A percentile compares a stretch with the other conserved stretches of the same genome.
These are phyloP conservation scores for Drymonia ruficornis DNA, from an alignment of 2,888 invertebrate genomes.

Conservation along the genomic window DNA sequence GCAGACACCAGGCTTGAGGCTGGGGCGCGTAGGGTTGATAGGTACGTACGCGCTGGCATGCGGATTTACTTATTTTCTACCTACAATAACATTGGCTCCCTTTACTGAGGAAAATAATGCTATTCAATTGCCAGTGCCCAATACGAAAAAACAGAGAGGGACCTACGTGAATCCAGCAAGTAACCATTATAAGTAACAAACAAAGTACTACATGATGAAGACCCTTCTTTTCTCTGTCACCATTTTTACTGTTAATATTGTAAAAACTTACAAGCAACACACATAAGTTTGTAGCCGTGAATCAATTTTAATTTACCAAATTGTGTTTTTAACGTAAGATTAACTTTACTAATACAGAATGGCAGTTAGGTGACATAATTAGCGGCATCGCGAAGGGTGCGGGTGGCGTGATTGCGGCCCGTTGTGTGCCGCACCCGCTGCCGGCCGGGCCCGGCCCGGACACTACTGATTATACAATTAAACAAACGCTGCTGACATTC, in stretches of 20 bases:
- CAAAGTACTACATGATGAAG: too few species aligned
- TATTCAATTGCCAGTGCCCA: too few species aligned
- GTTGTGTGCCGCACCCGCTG: conserved; percentile 37
- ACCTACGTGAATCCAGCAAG: too few species aligned
- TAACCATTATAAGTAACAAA: too few species aligned
- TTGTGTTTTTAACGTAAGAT: conserved; percentile 18
- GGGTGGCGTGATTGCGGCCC: conserved; percentile 76
- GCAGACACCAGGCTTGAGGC: conserved; percentile 47
- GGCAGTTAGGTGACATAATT: conserved; percentile 60
- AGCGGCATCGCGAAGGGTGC: conserved; percentile 53
- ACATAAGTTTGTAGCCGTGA: not conserved
- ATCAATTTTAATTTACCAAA: conserved; percentile 9
- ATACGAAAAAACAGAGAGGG: too few species aligned
- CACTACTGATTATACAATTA: conserved; percentile 45
- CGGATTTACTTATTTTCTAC: too few species aligned
- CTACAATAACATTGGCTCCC: too few species aligned
- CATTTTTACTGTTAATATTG: too few species aligned
- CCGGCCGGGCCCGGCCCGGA: conserved; percentile 52
- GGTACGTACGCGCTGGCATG: not conserved
- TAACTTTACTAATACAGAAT: conserved; percentile 27
- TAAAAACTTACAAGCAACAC: too few species aligned
- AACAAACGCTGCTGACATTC: conserved; percentile 36
- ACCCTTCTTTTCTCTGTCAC: too few species aligned
- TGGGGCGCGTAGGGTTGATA: conserved; percentile 11
- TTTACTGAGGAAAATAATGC: too few species aligned